Evolutionary conservation across 2,113 vertebrate species (phyloP), one percentile per base, ranked within the genome.

Genomic region (Trematomus loennbergii): DNA sequence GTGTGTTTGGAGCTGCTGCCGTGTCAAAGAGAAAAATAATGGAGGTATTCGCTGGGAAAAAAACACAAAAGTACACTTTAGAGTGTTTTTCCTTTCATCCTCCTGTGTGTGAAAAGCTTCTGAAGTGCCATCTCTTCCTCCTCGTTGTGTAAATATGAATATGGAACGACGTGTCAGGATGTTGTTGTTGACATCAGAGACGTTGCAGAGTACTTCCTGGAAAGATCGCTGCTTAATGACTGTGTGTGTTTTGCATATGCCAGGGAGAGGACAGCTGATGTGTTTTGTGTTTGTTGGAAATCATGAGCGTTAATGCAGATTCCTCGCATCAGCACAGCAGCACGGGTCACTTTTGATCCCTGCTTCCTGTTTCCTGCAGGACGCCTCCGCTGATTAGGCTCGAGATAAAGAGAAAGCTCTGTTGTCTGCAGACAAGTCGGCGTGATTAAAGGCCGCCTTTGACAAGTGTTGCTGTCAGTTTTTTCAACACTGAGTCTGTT

Each of bases 111-210:
- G 75, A 90, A 84, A 80, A 69, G 43, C 78, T 84, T 85, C 71
- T 82, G 69, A 84, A 85, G 81, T 79, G 58, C 62, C 48, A 66
- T 54, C 29, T 20, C 29, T 69, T 55, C 1, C 71, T 55, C 74
- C 52, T 81, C 17, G 4, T 66, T 74, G 48, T 81, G 72, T 72
- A 77, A 84, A 90, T 78, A 87, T 91, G 82, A 91, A 84, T 89
- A 82, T 85, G 83, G 68, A 90, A 83, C 78, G 66, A 84, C 50
- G 78, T 59, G 73, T 82, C 62, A 63, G 83, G 77, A 67, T 74
- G 70, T 88, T 81, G 89, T 77, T 81, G 87, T 88, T 88, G 78
- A 86, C 82, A 85, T 87, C 70, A 88, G 70, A 80, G 72, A 82
- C 84, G 78, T 61, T 78, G 61, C 59, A 74, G 81, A 80, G 66